phyloP scores from a whole-genome alignment of 2,797 vertebrate species.

The Siniperca obscura region DNA sequence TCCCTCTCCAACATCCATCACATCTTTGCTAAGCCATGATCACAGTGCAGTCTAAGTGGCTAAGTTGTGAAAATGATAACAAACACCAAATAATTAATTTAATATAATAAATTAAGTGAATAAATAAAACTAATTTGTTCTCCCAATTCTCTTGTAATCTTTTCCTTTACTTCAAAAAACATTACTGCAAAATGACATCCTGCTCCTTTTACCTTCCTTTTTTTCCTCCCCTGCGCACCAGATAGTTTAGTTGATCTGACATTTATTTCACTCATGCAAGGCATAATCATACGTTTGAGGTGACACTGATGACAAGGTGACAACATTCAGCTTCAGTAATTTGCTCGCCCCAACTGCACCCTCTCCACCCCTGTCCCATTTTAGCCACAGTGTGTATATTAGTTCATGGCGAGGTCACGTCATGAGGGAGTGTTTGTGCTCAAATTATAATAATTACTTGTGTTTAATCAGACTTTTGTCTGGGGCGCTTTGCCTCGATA shows the following conservation, averaged over 20 bases:
- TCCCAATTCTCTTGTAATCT: neutral
- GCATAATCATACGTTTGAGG: constrained; percentile 37
- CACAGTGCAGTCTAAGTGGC: neutral
- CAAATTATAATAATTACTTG: constrained; percentile 44
- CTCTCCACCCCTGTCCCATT: constrained; percentile 16
- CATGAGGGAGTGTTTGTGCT: constrained; percentile 32
- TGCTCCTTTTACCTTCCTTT: neutral
- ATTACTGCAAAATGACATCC: neutral
- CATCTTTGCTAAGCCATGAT: constrained; percentile 4
- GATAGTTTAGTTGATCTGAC: constrained; percentile 38
- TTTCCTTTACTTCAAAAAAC: neutral
- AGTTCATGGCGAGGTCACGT: constrained; percentile 45
- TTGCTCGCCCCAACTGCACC: constrained; percentile 7
- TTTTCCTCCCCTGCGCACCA: neutral
- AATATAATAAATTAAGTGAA: neutral
- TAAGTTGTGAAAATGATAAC: neutral
- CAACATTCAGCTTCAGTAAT: constrained; percentile 43
- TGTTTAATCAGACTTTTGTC: constrained; percentile 51
- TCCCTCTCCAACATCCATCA: constrained; percentile 18
- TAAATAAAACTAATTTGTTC: neutral
- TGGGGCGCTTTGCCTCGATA: constrained; percentile 21
- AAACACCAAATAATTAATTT: neutral
- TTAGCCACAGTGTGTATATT: constrained; percentile 28
- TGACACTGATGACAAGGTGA: constrained; percentile 52
- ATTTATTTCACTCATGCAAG: constrained; percentile 40